phyloP scores from a whole-genome alignment of 2,113 vertebrate species.

The Hyperopisus bebe region DNA sequence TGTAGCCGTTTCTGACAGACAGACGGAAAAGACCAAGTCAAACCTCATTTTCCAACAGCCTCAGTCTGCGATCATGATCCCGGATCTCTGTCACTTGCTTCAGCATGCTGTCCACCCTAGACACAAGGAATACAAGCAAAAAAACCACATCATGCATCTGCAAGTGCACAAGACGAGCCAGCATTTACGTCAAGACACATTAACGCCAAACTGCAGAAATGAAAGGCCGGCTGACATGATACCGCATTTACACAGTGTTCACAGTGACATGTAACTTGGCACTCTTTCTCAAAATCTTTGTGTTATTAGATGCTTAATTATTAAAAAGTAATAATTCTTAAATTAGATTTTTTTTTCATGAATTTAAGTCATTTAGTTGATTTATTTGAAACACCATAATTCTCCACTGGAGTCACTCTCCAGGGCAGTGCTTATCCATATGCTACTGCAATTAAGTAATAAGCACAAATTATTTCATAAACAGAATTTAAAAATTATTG shows the following conservation, averaged over 20 bases:
- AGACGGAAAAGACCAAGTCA: background rate
- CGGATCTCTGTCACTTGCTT: conserved; percentile 49
- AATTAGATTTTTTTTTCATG: background rate
- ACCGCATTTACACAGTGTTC: background rate
- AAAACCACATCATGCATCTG: background rate
- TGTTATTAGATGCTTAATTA: background rate
- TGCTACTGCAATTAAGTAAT: background rate
- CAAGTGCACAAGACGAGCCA: background rate
- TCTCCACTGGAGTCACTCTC: background rate
- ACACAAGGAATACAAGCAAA: background rate
- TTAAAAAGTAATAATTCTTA: background rate
- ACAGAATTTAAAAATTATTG: background rate
- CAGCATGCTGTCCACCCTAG: conserved; percentile 64
- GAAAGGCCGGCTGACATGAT: background rate
- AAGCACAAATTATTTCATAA: background rate
- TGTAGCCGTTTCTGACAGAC: background rate
- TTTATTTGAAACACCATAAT: background rate
- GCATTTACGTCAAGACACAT: background rate
- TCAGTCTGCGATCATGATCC: conserved; percentile 41
- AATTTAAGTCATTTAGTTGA: background rate
- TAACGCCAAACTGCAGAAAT: background rate
- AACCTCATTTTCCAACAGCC: conserved; percentile 57
- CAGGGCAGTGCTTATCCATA: background rate
- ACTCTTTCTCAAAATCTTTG: background rate
- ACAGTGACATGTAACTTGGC: background rate